These are phyloP conservation scores for Hoplostethus mediterraneus DNA, from an alignment of 2,797 vertebrate genomes.

Conservation along the genomic window DNA sequence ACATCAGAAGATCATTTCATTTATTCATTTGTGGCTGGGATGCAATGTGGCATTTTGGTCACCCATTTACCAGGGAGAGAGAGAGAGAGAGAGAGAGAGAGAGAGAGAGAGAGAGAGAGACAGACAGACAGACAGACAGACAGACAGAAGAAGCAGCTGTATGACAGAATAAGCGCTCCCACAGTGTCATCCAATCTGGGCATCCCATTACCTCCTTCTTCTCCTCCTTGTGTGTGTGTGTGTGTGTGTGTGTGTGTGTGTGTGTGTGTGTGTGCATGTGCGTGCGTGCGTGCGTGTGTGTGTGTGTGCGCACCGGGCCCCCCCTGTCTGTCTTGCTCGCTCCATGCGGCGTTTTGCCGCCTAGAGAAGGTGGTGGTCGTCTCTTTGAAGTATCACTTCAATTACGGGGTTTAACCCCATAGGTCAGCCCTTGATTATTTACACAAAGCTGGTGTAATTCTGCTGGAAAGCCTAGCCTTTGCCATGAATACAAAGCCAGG, in stretches of 20 bases:
- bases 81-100: conserved; percentile 69
- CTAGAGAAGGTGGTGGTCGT: conserved; percentile 92
- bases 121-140: conserved; percentile 58
- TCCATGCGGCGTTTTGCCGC: conserved; percentile 73
- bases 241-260: conserved; percentile 25
- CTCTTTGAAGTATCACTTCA: conserved; percentile 99
- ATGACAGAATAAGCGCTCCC: conserved; percentile 87
- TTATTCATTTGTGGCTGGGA: conserved; percentile 88
- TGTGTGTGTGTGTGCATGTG: conserved; percentile 27
- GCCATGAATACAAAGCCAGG: conserved; percentile 89
- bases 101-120: conserved; percentile 68
- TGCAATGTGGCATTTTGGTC: conserved; percentile 87
- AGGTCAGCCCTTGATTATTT: conserved; percentile 99
- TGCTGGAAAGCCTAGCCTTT: conserved; percentile 91
- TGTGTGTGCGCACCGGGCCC: conserved; percentile 19
- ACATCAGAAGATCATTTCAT: conserved; percentile 85
- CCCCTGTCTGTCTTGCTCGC: conserved; percentile 74
- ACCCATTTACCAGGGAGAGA: conserved; percentile 84
- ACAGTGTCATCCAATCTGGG: conserved; percentile 82
- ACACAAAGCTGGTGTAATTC: conserved; percentile 97
- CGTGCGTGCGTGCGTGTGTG: no score
- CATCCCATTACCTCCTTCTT: conserved; percentile 76
- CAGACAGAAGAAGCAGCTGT: conserved; percentile 82
- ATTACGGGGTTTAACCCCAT: conserved; percentile 98
- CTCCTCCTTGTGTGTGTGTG: conserved; percentile 44